Evolutionary conservation across 2,113 vertebrate genomes (phyloP).

Genomic region (Sinocyclocheilus anophthalmus): DNA sequence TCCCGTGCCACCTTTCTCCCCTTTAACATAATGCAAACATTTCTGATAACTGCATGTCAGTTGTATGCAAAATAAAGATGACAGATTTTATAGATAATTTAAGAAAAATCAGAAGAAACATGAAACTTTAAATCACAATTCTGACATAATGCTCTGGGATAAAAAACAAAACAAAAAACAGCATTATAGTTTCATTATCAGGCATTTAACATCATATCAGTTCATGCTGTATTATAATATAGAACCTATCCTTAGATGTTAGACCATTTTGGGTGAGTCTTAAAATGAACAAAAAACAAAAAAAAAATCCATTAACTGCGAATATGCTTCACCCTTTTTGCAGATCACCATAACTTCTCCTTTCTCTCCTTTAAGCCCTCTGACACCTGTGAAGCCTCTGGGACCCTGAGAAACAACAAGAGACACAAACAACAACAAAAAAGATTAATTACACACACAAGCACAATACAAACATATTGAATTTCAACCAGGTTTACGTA

Average conservation of each 20-base stretch:
- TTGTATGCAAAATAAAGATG: neutral
- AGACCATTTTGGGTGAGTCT: neutral
- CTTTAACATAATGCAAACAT: slow-evolving; percentile 52
- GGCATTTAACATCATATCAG: neutral
- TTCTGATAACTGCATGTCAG: neutral
- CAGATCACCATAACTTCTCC: slow-evolving; percentile 71
- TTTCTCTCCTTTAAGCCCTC: slow-evolving; percentile 86
- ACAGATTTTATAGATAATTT: neutral
- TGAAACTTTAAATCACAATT: neutral
- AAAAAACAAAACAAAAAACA: neutral
- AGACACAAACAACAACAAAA: slow-evolving; percentile 4
- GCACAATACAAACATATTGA: neutral
- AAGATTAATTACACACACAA: neutral
- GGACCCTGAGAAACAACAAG: slow-evolving; percentile 73
- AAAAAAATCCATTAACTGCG: neutral
- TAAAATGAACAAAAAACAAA: neutral
- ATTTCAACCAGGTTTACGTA: slow-evolving; percentile 55
- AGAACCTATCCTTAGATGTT: neutral
- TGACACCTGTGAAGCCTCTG: slow-evolving; percentile 80
- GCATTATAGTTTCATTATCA: neutral
- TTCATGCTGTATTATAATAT: neutral
- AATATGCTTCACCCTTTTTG: slow-evolving; percentile 62
- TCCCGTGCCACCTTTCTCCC: slow-evolving; percentile 64
- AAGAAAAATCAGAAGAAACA: neutral
- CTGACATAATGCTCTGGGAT: neutral